Evolutionary conservation across 2,113 vertebrate genomes (phyloP), one percentile per base, ranked within the genome.

Genomic region (Hippocampus abdominalis): DNA sequence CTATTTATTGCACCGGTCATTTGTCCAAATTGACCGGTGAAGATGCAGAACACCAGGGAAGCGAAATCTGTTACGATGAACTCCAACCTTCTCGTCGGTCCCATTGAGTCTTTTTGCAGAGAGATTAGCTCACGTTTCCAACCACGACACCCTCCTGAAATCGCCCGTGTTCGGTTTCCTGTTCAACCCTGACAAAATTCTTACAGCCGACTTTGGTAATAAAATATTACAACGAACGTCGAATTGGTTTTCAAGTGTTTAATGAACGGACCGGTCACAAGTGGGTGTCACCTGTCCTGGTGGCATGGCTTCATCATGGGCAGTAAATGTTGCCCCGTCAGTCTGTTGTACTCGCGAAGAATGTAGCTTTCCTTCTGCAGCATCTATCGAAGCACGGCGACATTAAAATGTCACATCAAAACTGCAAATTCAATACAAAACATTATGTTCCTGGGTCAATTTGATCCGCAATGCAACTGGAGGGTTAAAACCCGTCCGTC

Each of bases 301-400:
- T 67, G 76, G 57, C 76, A 87, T 53, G 56, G 88, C 12, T 90
- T 91, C 25, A 88, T 95, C 62, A 97, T 90, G 0, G 96, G 94
- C 53, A 91, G 87, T 6, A 96, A 90, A 0, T 66, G 77, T 59
- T 83, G 66, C 0, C 95, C 95, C 0, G 90, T 93, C 27, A 87
- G 83, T 54, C 78, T 85, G 87, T 90, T 93, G 81, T 94, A 93
- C 79, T 94, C 93, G 0, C 81, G 85, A 2, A 97, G 89, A 32
- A 95, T 93, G 79, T 94, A 91, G 66, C 59, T 86, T 84, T 98
- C 96, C 68, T 87, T 95, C 73, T 87, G 91, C 79, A 92, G 88
- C 96, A 98, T 98, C 96, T 98, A 85, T 0, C 73, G 73, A 23
- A 18, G 16, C 23, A 48, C 18, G 40, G 8, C 3, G 27, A 59